Evolutionary conservation across 1,140 invertebrate species (phyloP), one percentile per base, ranked within the genome.

Genomic region (Harpegnathos saltator): DNA sequence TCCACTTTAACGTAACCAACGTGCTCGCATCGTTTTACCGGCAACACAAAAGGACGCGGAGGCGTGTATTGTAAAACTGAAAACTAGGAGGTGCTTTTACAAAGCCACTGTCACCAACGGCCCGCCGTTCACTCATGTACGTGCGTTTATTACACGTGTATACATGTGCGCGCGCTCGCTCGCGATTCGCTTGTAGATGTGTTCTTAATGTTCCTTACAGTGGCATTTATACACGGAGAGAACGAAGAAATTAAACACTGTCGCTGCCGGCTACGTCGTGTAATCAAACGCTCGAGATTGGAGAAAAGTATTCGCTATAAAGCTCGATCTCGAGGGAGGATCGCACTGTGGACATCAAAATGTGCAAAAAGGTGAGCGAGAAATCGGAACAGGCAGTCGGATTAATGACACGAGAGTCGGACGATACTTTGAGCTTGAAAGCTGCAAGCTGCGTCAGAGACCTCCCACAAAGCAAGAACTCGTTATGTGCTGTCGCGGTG

Each of bases 211-310:
- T 86, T 89, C 86, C 87, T 89, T 84, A 85, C 75, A 61, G 71
- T 77, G 71, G 73, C 87, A 89, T 89, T 89, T 78, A 77, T 86
- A 66, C 77, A 72, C 24, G 48, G 72, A 82, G 50, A 44, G 75
- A 52, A 85, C 77, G 82, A 90, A 86, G 86, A 90, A 90, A 90
- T 90, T 90, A 90, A 90, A 90, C 89, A 90, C 87, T 52, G 50
- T 56, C 26, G 86, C 86, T 82, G 50, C 63, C 80, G 89, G 85
- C 89, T 88, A 86, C 50, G 82, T 38, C 29, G 54, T 77, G 77
- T 90, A 86, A 90, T 90, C 89, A 90, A 90, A 90, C 86, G 80
- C 74, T 66, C 72, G 48, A 38, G 56, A 74, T 66, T 82, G 68
- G 77, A 71, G 61, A 71, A 22, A 82, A 83, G 50, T 50, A 85